Base-by-base conservation (phyloP, 2,113 vertebrate species). In the Hypocryptadius cinnamomeus region DNA sequence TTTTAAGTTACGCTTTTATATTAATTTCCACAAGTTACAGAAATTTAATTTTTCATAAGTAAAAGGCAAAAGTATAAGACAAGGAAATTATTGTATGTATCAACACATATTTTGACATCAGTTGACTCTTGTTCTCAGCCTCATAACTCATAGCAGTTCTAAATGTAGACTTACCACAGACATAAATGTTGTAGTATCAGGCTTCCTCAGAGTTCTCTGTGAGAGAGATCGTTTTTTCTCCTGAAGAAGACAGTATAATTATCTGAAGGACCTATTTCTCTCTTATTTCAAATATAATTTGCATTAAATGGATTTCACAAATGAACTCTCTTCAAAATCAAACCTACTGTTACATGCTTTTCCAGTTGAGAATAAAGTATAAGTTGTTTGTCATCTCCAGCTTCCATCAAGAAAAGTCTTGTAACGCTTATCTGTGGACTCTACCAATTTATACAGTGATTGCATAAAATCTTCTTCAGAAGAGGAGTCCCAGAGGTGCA, bases 401-500 rank as follows among this genome's bases (percentile, higher is more conserved):
- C n/a, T 79, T 86, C 65, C 31, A 16, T 89, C 57, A 74, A 70
- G 28, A 76, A 76, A 77, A 94, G 28, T 44, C 77, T 27, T 15
- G 15, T 72, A 69, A 79, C 73, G 12, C 42, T 85, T 78, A 56
- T 79, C 21, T 54, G 13, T 80, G 90, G 92, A 53, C 68, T 89
- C 60, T 94, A 88, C 25, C 27, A 53, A 74, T 79, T 93, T 85
- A 86, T 78, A 53, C 39, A 93, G 71, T 68, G 25, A 59, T 90
- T 85, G 51, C 63, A 72, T 56, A 91, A 94, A 96, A 69, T 93
- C 54, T 47, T 93, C 56, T 50, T 56, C 40, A 64, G 50, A 39
- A 53, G 53, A 94, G 95, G 83, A 96, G 53, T 51, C 56, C 96
- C 47, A 71, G 85, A 94, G 82, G 85, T 94, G 89, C 95, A 94